Evolutionary conservation across 2,888 invertebrate species (phyloP).

Genomic region (Acanthoscelides obtectus): DNA sequence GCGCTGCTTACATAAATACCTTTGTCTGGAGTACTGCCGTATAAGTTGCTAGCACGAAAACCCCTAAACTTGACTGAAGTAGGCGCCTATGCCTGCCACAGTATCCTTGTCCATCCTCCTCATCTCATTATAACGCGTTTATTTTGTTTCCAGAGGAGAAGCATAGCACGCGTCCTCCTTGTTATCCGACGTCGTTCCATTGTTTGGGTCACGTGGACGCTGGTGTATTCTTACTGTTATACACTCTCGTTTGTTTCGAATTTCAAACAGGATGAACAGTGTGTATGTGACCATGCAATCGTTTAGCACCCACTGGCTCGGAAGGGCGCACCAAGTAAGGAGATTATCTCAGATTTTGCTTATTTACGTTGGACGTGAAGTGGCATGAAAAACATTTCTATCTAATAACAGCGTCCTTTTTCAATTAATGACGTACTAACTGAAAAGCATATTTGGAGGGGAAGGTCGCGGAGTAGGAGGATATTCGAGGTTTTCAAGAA

Average conservation of each 20-base stretch:
- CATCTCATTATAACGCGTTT: constrained; percentile 34
- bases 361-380: background rate
- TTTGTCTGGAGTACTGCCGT: too few relatives aligned
- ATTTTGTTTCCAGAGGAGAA: constrained; percentile 26
- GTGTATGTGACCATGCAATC: constrained; percentile 23
- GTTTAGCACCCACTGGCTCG: constrained; percentile 10
- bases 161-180: constrained; percentile 29
- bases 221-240: constrained; percentile 28
- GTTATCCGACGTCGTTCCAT: constrained; percentile 32
- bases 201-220: constrained; percentile 33
- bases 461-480: too few relatives aligned
- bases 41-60: too few relatives aligned
- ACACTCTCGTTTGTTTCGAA: constrained; percentile 31
- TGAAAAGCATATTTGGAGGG: too few relatives aligned
- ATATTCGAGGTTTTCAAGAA: too few relatives aligned
- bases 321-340: background rate
- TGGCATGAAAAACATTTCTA: background rate
- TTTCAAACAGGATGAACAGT: constrained; percentile 20
- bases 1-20: too few relatives aligned
- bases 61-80: too few relatives aligned
- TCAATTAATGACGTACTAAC: too few relatives aligned
- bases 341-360: background rate
- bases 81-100: background rate
- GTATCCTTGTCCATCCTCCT: constrained; percentile 18
- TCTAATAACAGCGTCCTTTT: too few relatives aligned